Base-by-base conservation (phyloP, 2,888 invertebrate species). In the Polylopha cassiicola region DNA sequence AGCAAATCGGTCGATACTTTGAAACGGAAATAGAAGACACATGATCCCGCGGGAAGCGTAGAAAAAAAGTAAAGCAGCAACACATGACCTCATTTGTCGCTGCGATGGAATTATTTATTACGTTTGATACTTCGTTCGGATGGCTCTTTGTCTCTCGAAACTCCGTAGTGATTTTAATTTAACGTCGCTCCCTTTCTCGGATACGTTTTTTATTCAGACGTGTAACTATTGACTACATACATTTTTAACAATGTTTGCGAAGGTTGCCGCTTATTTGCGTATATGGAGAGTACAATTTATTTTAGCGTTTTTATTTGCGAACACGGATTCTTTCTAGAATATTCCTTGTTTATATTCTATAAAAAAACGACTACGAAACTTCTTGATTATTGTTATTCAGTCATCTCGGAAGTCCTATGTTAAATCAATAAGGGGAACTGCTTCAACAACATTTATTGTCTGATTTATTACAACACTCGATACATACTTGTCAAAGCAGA, bases 61-160 rank as follows among this genome's bases (percentile, higher is more conserved):
- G 69, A 79, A 80, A 84, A 85, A 84, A 76, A 69, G 67, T 75
- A 77, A 80, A 82, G 73, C 71, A 75, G 80, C 80, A 85, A 85
- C 85, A 84, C 67, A 85, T 84, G 85, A 85, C 82, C 82, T 81
- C 82, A 84, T 85, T 85, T 85, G 84, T 85, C 81, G 77, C 65
- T 70, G 64, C 61, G 69, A 63, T 55, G 62, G 84, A 80, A 85
- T 82, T 81, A 85, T 85, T 85, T 85, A 85, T 84, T 79, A 69
- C 72, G 65, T 78, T 73, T 75, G 78, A 79, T 81, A 81, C 78
- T 70, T 73, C 68, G 71, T 73, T 22, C 65, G 69, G 62, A 60
- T 58, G 61, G 54, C 57, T 62, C 70, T 79, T 77, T 79, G 75
- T 78, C 73, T 72, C 61, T 43, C 38, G 34, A 32, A 38, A 58